Base-by-base conservation (phyloP, 1,140 invertebrate genomes). In the Zophobas morio region DNA sequence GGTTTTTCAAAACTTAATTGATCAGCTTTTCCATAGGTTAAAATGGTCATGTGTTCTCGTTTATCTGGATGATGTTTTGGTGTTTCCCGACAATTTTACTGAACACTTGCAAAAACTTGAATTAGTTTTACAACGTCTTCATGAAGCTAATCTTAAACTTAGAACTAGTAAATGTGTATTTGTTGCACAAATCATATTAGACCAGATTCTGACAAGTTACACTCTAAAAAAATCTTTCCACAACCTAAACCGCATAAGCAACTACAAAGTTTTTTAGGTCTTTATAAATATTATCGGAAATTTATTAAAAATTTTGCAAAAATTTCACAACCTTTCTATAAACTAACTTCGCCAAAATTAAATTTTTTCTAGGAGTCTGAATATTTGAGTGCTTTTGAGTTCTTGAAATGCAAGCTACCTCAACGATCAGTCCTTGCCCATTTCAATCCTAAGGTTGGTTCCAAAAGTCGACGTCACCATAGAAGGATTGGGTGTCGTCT, bases 1-100 rank as follows among this genome's bases (percentile, higher is more conserved):
- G 1, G 70, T 77, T 37, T 80, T 83, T 42, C 76, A 80, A 54
- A 51, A 36, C 6, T 6, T 75, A 6, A 46, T 42, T 2, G 47
- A 78, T 70, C 34, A 1, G 34, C 39, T 78, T 5, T 70, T 78
- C 35, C 1, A 54, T 8, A 72, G 39, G 1, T 40, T 78, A 32
- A 78, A 51, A 46, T 78, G 77, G 72, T 75, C 51, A 56, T 8
- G 40, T 5, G 35, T 74, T 2, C 6, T 75, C 8, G 47, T 78
- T 1, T 78, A 75, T 34, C n/a, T 78, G 6, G 77, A 78, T 39
- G 72, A 78, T 20, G 49, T 78, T 0, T 8, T 78, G 1, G 47
- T 78, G 8, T 70, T 75, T 40, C 54, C 47, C 1, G 3, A 33
- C 2, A 75, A 71, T 0, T 20, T 20, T 20, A 54, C 56, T 8